These are phyloP conservation scores for Rhinolophus ferrumequinum DNA, from an alignment of 2,113 vertebrate genomes.

Conservation along the genomic window DNA sequence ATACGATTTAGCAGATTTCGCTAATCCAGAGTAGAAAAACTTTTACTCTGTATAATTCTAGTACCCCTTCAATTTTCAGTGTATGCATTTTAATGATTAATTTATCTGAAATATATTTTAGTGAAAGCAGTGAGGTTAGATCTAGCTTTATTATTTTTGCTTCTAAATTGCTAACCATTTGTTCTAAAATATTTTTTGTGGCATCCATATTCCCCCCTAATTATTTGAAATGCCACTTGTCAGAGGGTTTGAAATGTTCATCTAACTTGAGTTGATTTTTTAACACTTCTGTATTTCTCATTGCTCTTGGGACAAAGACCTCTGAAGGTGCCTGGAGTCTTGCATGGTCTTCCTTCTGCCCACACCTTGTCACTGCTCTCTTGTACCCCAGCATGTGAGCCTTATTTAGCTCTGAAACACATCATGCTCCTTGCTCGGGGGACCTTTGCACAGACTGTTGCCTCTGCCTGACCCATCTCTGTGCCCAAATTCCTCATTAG, in stretches of 20 bases:
- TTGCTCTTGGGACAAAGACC: not conserved
- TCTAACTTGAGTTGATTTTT: not conserved
- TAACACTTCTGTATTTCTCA: not conserved
- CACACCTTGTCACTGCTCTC: not conserved
- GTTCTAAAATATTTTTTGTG: not conserved
- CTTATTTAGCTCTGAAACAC: not conserved
- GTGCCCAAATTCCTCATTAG: not conserved
- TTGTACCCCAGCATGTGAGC: accelerated
- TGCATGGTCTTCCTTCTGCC: not conserved
- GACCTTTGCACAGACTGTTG: not conserved
- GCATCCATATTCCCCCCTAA: not conserved
- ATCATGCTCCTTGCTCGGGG: not conserved
- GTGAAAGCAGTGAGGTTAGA: not conserved
- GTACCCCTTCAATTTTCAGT: not conserved
- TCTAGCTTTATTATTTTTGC: not conserved
- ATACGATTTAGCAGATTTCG: not conserved
- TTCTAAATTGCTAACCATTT: not conserved
- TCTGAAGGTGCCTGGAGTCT: not conserved
- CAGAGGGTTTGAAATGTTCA: not conserved
- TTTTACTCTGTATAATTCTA: not conserved
- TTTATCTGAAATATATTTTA: not conserved
- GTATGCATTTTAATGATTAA: not conserved
- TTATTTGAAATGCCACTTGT: not conserved
- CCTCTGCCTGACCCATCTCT: not conserved
- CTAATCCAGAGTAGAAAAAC: not conserved